These are phyloP conservation scores for Hypomecis punctinalis DNA, from an alignment of 2,888 invertebrate genomes.

Conservation along the genomic window DNA sequence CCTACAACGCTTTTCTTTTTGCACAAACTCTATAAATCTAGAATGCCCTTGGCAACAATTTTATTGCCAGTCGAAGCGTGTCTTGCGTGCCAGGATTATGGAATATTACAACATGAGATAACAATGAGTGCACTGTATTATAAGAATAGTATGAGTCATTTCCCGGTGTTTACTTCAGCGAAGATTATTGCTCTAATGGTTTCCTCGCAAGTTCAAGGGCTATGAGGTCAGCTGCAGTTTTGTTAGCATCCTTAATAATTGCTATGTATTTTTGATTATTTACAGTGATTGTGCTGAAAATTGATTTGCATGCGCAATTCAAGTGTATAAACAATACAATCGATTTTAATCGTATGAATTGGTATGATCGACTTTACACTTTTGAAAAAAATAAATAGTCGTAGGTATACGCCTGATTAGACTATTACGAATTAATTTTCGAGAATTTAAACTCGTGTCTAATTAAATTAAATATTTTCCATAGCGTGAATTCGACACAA, in stretches of 20 bases:
- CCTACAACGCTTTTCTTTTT: too few species aligned
- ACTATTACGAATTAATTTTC: too few species aligned
- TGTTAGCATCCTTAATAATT: background rate
- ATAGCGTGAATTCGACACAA: too few species aligned
- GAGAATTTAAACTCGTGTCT: too few species aligned
- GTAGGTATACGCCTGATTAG: too few species aligned
- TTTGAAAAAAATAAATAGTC: too few species aligned
- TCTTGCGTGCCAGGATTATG: slow-evolving; percentile 16
- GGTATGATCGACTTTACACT: too few species aligned
- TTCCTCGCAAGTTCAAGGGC: slow-evolving; percentile 37
- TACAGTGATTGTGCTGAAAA: background rate
- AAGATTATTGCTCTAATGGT: slow-evolving; percentile 23
- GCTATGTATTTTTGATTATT: background rate
- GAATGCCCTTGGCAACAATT: background rate
- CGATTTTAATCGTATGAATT: too few species aligned
- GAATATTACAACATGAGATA: slow-evolving; percentile 26
- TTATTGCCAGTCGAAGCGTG: slow-evolving; percentile 1
- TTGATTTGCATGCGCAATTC: background rate
- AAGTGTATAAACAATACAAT: background rate
- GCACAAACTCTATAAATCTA: too few species aligned
- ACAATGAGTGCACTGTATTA: slow-evolving; percentile 15
- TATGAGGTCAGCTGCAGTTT: slow-evolving; percentile 30
- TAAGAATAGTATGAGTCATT: slow-evolving; percentile 24
- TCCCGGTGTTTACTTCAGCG: slow-evolving; percentile 26
- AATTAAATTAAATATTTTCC: too few species aligned